Conservation (phyloP, 2,888 invertebrate genomes). For the Oligia latruncula region DNA sequence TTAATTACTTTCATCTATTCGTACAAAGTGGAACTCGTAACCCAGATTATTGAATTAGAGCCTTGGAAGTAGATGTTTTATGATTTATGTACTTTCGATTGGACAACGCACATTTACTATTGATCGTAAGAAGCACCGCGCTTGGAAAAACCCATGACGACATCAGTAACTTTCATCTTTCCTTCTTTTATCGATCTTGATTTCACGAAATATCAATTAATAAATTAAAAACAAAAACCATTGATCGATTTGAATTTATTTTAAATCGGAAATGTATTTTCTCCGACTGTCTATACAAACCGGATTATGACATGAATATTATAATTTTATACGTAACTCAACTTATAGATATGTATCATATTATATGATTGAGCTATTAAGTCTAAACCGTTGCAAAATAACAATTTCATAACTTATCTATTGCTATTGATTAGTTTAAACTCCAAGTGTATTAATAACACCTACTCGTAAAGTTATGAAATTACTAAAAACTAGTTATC, state of each 20-base stretch:
- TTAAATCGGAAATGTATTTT: constrained; percentile 38
- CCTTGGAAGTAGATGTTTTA: constrained; percentile 53
- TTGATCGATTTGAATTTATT: constrained; percentile 9
- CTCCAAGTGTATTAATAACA: constrained; percentile 33
- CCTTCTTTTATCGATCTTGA: constrained; percentile 20
- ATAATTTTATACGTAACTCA: constrained; percentile 41
- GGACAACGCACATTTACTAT: constrained; percentile 47
- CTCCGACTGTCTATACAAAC: constrained; percentile 29
- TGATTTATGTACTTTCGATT: constrained; percentile 69
- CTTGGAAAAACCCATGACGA: constrained; percentile 51
- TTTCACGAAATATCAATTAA: constrained; percentile 12
- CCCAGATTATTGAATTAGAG: constrained; percentile 72
- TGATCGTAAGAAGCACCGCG: constrained; percentile 21
- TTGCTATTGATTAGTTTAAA: constrained; percentile 28
- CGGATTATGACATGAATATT: constrained; percentile 44
- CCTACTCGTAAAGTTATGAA: constrained; percentile 40
- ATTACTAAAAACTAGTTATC: constrained; percentile 62
- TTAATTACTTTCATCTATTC: constrained; percentile 85
- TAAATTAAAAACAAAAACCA: constrained; percentile 15
- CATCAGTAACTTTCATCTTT: constrained; percentile 55
- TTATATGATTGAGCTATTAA: constrained; percentile 47
- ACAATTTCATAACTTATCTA: constrained; percentile 54
- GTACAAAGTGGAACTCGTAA: constrained; percentile 74
- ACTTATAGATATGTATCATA: constrained; percentile 23
- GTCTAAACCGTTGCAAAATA: constrained; percentile 49